Percentiles rank a stretch among this genome's conserved stretches.
phyloP scores from a whole-genome alignment of 2,797 vertebrate species.

The Chiroxiphia lanceolata region DNA sequence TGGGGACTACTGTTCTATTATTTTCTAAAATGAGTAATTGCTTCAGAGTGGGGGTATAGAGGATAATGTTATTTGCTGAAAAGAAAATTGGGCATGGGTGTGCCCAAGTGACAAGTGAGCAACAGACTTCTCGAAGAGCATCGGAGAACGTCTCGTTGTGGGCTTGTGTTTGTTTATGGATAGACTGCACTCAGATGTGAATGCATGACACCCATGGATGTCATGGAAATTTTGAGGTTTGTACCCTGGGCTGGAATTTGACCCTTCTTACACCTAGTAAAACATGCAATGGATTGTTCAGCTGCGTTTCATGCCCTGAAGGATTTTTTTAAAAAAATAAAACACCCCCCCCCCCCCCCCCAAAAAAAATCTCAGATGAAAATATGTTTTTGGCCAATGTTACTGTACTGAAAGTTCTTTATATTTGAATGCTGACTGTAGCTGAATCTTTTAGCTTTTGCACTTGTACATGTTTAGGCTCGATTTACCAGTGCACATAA shows the following conservation, averaged over 20 bases:
- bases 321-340: neutral
- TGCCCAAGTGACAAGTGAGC: neutral
- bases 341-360: accelerated
- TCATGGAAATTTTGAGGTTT: neutral
- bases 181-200: neutral
- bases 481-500: slow-evolving; percentile 49
- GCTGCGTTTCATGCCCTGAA: neutral
- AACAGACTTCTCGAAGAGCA: neutral
- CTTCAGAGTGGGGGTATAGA: neutral
- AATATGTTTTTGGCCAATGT: neutral
- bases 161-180: neutral
- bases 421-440: slow-evolving; percentile 3
- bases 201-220: neutral
- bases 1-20: neutral
- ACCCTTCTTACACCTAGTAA: neutral
- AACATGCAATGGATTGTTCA: neutral
- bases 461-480: slow-evolving; percentile 69
- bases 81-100: neutral
- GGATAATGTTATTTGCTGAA: neutral
- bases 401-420: neutral
- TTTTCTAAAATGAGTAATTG: neutral
- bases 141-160: accelerated
- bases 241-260: neutral
- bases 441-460: slow-evolving; percentile 23
- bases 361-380: neutral